These are phyloP conservation scores for Hydrocynus forskahlii DNA, from an alignment of 2,797 vertebrate species.

Conservation along the genomic window DNA sequence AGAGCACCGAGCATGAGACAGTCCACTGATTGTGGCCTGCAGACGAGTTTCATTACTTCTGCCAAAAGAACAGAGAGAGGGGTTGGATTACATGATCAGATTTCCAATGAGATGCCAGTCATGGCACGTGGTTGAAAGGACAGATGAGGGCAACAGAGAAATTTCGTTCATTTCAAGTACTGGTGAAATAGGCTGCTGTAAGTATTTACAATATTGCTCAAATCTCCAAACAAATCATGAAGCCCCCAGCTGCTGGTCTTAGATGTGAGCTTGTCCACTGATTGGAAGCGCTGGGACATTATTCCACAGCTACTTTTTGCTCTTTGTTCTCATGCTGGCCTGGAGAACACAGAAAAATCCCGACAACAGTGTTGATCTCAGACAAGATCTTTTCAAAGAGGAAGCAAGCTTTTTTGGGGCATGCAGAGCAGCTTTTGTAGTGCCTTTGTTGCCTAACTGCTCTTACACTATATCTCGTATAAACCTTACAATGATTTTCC, in stretches of 20 bases:
- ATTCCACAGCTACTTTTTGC: constrained; percentile 30
- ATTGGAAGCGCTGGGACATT: constrained; percentile 24
- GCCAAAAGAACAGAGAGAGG: constrained; percentile 22
- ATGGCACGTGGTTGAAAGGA: constrained; percentile 21
- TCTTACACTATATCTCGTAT: constrained; percentile 5
- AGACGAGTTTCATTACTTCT: constrained; percentile 54
- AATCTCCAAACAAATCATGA: constrained; percentile 56
- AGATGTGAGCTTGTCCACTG: neutral
- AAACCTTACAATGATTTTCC: constrained; percentile 27
- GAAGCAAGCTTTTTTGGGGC: constrained; percentile 4
- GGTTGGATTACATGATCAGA: constrained; percentile 52
- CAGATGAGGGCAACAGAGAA: neutral
- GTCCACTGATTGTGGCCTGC: constrained; percentile 54
- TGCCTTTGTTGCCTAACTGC: constrained; percentile 13
- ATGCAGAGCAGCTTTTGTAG: neutral
- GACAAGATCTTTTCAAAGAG: constrained; percentile 6
- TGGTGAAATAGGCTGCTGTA: constrained; percentile 18
- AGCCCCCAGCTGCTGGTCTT: constrained; percentile 31
- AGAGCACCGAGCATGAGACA: constrained; percentile 33
- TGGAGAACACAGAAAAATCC: constrained; percentile 31
- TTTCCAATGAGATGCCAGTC: constrained; percentile 52
- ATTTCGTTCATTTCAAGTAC: constrained; percentile 26
- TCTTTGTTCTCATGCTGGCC: constrained; percentile 5
- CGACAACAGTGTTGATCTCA: constrained; percentile 5
- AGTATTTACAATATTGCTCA: constrained; percentile 49